Base-by-base conservation (phyloP, 2,797 vertebrate genomes). In the Amphiprion clarkii region DNA sequence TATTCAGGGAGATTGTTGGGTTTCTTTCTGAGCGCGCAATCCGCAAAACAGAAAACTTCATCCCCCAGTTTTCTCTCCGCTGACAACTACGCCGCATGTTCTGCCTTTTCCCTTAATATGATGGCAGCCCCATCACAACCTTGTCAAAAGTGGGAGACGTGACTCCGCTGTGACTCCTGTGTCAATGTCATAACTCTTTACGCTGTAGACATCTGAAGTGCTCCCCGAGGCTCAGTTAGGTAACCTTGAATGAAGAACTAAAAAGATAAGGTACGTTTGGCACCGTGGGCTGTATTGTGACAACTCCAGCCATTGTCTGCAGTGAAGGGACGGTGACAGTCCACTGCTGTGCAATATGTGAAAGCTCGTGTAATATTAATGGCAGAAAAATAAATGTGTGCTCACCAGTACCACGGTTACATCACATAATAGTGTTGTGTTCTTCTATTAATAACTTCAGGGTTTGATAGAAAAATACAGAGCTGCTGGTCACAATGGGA, bases 161-260 rank as follows among this genome's bases (percentile, higher is more conserved):
- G 78, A 85, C 78, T 83, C 71, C 0, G 8, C 67, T 40, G 74
- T 85, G 85, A 85, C 87, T 87, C 65, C 56, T 63, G 74, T 64
- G 81, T 84, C 81, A 89, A 17, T 85, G 89, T 86, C 91, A 85
- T 61, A 80, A 75, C 74, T 82, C 70, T 82, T 91, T 70, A 86
- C 19, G 55, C 63, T 5, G 49, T 0, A 64, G 84, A 84, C 81
- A 59, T 84, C 67, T 89, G 86, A 91, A 80, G 74, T 57, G 66
- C 49, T 78, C 66, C 79, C 71, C 1, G 1, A 64, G 81, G 83
- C 83, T 53, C 67, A n/a, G 71, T 75, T 44, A 62, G 76, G 84
- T 88, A 89, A 90, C 87, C 82, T 87, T 84, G 78, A 81, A 79
- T 65, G 65, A 73, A 42, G 70, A 72, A 83, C 31, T 75, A 42